Evolutionary conservation across 2,797 vertebrate species (phyloP), one percentile per base, ranked within the genome.

Genomic region (Enteromius paludinosus): DNA sequence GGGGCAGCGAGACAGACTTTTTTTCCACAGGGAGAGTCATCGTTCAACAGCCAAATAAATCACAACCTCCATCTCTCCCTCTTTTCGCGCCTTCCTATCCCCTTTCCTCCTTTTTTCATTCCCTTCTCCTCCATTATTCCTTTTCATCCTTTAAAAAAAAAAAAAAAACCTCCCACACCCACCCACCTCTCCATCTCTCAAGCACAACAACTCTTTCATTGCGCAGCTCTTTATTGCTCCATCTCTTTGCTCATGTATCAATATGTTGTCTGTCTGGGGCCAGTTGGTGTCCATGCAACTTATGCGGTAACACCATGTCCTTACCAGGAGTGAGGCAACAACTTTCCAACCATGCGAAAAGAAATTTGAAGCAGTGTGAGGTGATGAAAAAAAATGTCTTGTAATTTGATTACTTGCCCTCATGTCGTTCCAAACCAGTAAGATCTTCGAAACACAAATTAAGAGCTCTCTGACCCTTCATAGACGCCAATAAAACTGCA

Each of bases 41-140:
- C 81, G 86, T 85, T 86, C 87, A 86, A 86, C 79, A 85, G 85
- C 87, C 88, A 88, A 89, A 90, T 90, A 90, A 90, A 90, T 90
- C 89, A 89, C 82, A 81, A 82, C 79, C 79, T 76, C 87, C 79
- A 83, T 87, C 82, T 85, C 61, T 85, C 68, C 25, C 52, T 79
- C 77, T 81, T 83, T 87, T 74, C 28, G 17, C 20, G 54, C 75
- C 43, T 35, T 70, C 52, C 66, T 74, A 61, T 79, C 66, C 35
- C 17, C 33, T 66, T 81, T 80, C 38, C 79, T 85, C 25, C 74
- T 25, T 76, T 81, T 47, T 65, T 77, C 49, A 69, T 82, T 82
- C 47, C 81, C 47, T 68, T 85, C 59, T 66, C 76, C 56, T 85
- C 80, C 79, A 80, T 72, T 87, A 52, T 70, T 82, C 65, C 61